Conservation (phyloP, 2,797 vertebrate species). For the Limnodromus scolopaceus region DNA sequence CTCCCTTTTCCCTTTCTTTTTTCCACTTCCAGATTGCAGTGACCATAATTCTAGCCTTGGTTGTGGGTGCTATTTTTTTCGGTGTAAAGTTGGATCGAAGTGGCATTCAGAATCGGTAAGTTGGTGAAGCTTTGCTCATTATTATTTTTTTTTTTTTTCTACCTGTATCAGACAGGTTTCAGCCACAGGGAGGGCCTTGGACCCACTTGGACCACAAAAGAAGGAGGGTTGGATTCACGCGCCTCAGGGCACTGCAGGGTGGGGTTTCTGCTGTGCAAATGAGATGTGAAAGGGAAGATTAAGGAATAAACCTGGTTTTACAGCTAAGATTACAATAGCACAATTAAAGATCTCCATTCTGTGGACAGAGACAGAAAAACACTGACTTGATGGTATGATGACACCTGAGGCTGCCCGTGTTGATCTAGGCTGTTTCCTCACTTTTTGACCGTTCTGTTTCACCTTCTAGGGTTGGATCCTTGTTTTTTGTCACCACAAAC, state of each 20-base stretch:
- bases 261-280: not conserved
- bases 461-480: slow-evolving; percentile 80
- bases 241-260: not conserved
- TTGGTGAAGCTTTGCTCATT: not conserved
- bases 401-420: not conserved
- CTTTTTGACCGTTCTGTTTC: not conserved
- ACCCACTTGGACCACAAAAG: not conserved
- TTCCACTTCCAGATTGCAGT: slow-evolving; percentile 59
- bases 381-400: not conserved
- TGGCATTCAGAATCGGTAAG: slow-evolving; percentile 75
- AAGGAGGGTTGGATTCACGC: not conserved
- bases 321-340: not conserved
- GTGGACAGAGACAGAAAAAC: not conserved
- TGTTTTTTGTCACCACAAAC: slow-evolving; percentile 88
- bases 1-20: not conserved
- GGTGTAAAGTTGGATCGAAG: slow-evolving; percentile 62
- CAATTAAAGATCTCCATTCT: not conserved
- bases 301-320: not conserved
- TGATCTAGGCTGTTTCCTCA: not conserved
- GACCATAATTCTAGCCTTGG: slow-evolving; percentile 49
- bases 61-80: slow-evolving; percentile 75
- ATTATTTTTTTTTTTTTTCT: not conserved
- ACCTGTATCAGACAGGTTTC: not conserved
- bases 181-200: not conserved
- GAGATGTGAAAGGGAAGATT: not conserved